Percentiles rank a stretch among this genome's conserved stretches.
Evolutionary conservation across 1,140 invertebrate genomes (phyloP).

Genomic region (Melipona quadrifasciata): DNA sequence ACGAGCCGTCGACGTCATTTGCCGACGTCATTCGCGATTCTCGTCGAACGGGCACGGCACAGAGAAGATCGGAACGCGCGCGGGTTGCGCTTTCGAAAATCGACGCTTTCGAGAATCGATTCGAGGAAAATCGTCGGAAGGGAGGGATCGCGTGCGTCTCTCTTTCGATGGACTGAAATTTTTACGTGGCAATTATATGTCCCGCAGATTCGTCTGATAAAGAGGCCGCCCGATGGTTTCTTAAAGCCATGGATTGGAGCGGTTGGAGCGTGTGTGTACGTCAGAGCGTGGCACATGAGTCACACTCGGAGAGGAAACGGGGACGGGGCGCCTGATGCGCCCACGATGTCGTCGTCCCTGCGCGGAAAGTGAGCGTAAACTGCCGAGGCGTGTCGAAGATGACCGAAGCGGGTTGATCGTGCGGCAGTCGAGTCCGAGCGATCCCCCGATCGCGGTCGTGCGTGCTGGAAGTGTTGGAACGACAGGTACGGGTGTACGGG

Average conservation of each 20-base stretch:
- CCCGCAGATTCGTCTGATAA: constrained; percentile 14
- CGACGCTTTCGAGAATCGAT: background rate
- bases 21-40: constrained; percentile 18
- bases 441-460: constrained; percentile 63
- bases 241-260: constrained; percentile 5
- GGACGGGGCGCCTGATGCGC: constrained; percentile 22
- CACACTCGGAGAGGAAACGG: constrained; percentile 7
- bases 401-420: constrained; percentile 47
- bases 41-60: background rate
- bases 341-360: constrained; percentile 40
- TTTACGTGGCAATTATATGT: constrained; percentile 1
- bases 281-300: constrained; percentile 38
- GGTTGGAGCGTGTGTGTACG: constrained; percentile 10
- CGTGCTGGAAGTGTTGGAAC: constrained; percentile 51
- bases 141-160: background rate
- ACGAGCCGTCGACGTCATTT: too few species aligned
- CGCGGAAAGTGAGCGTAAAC: constrained; percentile 41
- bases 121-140: background rate
- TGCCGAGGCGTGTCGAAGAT: constrained; percentile 39
- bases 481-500: constrained; percentile 5
- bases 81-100: background rate
- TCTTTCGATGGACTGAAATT: background rate
- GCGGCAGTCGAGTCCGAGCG: constrained; percentile 64
- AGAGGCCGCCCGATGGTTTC: constrained; percentile 22
- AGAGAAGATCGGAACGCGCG: background rate